These are phyloP conservation scores for Agelas oroides DNA, from an alignment of 37 sponge, comb jelly and placozoan species.

Conservation along the genomic window DNA sequence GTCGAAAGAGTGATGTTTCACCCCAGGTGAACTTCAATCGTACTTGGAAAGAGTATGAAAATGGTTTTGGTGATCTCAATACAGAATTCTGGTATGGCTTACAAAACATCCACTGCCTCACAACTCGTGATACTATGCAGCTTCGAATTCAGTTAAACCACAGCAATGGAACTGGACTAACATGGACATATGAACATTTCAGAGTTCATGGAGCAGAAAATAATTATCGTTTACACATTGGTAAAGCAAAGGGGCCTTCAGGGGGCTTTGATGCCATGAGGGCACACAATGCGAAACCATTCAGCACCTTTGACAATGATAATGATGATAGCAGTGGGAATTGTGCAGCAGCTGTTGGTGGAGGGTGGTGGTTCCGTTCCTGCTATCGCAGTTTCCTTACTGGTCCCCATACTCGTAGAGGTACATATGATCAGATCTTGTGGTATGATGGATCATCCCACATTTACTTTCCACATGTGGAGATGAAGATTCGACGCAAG, in stretches of 20 bases:
- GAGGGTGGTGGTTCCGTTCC: too few species aligned
- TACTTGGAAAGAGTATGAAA: conserved; percentile 31
- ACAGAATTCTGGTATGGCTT: conserved; percentile 42
- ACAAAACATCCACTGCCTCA: conserved; percentile 38
- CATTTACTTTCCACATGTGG: too few species aligned
- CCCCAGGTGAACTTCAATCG: conserved; percentile 31
- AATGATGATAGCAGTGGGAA: conserved; percentile 1
- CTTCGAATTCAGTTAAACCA: conserved; percentile 8
- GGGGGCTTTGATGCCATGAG: conserved; percentile 21
- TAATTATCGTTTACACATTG: conserved; percentile 22
- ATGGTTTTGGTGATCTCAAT: conserved; percentile 44
- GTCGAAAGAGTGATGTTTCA: conserved; percentile 1
- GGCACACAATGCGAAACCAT: conserved; percentile 23
- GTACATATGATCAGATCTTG: too few species aligned
- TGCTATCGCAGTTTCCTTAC: too few species aligned
- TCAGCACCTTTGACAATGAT: conserved; percentile 29
- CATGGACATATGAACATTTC: conserved; percentile 22
- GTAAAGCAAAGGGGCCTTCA: conserved; percentile 8
- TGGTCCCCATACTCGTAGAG: too few species aligned
- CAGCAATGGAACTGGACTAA: background rate
- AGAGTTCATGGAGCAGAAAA: conserved; percentile 16
- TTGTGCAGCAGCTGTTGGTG: background rate
- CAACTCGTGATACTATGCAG: background rate
- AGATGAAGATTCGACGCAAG: too few species aligned
- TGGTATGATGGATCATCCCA: too few species aligned